These are phyloP conservation scores for Ammodytes marinus DNA, from an alignment of 2,113 vertebrate genomes.

Conservation along the genomic window DNA sequence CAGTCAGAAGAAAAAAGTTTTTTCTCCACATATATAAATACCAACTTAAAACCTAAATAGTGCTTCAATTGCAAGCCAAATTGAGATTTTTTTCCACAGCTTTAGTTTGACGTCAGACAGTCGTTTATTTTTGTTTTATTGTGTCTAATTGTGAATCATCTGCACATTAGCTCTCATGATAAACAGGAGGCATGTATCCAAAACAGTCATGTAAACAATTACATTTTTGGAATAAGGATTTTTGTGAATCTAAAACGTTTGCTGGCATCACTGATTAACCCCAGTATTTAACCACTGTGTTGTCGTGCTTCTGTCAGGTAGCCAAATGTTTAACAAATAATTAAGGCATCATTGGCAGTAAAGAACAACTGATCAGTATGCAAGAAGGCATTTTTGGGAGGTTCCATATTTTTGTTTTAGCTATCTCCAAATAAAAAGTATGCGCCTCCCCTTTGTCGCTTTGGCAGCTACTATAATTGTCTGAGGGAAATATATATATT, in stretches of 20 bases:
- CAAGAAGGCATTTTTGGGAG: neutral
- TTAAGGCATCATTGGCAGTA: conserved; percentile 9
- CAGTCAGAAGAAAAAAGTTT: no score
- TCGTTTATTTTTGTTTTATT: no score
- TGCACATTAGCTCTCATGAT: no score
- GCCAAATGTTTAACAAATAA: conserved; percentile 33
- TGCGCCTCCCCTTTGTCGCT: conserved; percentile 60
- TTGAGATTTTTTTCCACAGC: no score
- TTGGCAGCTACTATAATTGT: conserved; percentile 70
- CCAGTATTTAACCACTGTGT: conserved; percentile 10
- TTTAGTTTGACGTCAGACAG: no score
- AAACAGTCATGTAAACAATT: neutral
- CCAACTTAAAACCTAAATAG: no score
- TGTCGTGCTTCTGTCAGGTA: conserved; percentile 12
- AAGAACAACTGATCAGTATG: conserved; percentile 18
- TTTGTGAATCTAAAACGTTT: conserved; percentile 5
- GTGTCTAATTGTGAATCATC: no score
- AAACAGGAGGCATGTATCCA: neutral
- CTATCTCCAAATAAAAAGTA: conserved; percentile 48
- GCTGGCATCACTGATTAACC: conserved; percentile 4
- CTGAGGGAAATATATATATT: conserved; percentile 51
- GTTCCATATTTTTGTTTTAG: conserved; percentile 19
- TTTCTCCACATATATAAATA: no score
- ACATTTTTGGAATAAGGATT: neutral
- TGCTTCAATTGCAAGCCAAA: no score